Conservation (phyloP, 2,113 vertebrate species). For the Tonatia bakeri region DNA sequence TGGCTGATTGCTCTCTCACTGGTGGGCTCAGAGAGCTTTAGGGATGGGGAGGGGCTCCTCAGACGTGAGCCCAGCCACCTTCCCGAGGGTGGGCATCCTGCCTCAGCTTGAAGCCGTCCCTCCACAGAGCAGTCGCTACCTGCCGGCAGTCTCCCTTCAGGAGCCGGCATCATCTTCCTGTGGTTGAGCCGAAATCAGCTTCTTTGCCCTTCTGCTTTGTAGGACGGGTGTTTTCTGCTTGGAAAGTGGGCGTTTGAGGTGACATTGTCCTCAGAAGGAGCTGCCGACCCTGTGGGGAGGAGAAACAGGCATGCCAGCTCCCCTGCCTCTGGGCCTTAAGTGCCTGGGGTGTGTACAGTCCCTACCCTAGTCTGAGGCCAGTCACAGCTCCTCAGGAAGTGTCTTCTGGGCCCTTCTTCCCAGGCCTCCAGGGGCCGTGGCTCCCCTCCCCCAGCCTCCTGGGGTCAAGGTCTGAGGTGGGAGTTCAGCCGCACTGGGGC, state of each 20-base stretch:
- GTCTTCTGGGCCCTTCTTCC: not conserved
- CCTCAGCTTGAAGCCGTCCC: not conserved
- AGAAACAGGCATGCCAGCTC: not conserved
- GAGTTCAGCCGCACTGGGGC: not conserved
- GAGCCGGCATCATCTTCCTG: not conserved
- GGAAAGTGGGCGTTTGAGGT: not conserved
- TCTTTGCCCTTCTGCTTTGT: not conserved
- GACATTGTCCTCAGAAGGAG: not conserved
- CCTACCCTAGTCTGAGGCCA: not conserved
- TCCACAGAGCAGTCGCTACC: fast-evolving
- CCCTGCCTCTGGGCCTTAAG: not conserved
- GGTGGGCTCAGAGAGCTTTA: not conserved
- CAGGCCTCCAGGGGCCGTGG: not conserved
- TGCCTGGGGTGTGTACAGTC: fast-evolving
- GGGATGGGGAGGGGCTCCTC: not conserved
- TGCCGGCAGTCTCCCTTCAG: not conserved
- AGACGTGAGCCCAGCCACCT: not conserved
- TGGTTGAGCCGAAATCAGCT: not conserved
- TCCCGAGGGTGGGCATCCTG: not conserved
- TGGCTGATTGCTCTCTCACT: fast-evolving
- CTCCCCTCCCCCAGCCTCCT: not conserved
- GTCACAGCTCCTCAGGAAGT: not conserved
- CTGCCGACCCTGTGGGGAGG: not conserved
- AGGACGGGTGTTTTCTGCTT: not conserved
- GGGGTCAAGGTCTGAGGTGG: not conserved